phyloP scores from a whole-genome alignment of 2,797 vertebrate species.

The Numenius phaeopus region DNA sequence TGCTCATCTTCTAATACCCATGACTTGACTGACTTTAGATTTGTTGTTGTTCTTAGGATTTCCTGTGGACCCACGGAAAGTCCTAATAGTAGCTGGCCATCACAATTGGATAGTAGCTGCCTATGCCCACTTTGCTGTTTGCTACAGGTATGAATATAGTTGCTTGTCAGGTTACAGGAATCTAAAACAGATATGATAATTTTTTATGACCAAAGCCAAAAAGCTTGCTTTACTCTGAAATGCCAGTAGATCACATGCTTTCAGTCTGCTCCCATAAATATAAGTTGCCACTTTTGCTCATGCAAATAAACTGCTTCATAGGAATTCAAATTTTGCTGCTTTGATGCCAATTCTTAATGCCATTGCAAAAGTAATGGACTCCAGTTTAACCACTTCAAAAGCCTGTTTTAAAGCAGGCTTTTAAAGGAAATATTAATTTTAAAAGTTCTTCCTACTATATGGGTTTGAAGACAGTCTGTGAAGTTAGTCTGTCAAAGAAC shows the following conservation, averaged over 20 bases:
- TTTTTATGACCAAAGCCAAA: background rate
- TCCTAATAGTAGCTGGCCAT: slow-evolving; percentile 95
- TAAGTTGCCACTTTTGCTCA: background rate
- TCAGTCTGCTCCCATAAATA: background rate
- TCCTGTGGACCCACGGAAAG: slow-evolving; percentile 94
- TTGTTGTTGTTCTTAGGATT: slow-evolving; percentile 79
- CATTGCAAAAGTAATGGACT: background rate
- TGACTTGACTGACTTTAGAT: background rate
- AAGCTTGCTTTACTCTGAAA: background rate
- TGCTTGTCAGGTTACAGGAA: background rate
- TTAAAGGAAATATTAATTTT: background rate
- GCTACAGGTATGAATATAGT: slow-evolving; percentile 89
- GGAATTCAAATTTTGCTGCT: background rate
- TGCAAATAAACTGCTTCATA: background rate
- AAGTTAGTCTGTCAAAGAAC: background rate
- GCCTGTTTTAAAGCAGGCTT: background rate
- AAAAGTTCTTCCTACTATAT: background rate
- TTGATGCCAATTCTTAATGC: background rate
- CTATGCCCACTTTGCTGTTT: slow-evolving; percentile 97
- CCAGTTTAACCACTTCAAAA: background rate
- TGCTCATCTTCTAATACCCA: background rate
- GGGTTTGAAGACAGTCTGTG: background rate
- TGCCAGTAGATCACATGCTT: background rate
- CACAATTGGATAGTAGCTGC: slow-evolving; percentile 99
- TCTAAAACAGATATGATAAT: background rate